A percentile compares a stretch with the other conserved stretches of the same genome.
phyloP scores from a whole-genome alignment of 2,113 vertebrate species.

The Lanius ludovicianus region DNA sequence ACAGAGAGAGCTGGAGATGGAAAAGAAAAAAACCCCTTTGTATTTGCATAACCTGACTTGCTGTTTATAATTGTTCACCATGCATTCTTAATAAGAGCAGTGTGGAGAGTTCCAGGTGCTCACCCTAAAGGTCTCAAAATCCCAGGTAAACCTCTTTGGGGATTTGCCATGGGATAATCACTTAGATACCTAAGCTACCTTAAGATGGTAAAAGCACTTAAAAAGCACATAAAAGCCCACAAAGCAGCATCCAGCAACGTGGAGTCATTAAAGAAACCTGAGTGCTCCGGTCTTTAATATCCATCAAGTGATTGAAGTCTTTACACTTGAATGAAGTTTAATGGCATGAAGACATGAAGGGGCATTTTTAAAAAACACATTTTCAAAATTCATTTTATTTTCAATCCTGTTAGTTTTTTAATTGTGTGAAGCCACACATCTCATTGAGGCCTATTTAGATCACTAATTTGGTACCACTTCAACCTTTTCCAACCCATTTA shows the following conservation, averaged over 20 bases:
- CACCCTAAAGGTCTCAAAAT: constrained; percentile 7
- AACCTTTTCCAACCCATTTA: not conserved
- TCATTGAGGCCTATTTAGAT: not conserved
- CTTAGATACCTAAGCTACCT: not conserved
- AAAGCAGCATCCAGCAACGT: not conserved
- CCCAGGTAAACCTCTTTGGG: not conserved
- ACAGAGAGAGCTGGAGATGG: not conserved
- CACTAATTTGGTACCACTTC: not conserved
- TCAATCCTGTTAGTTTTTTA: not conserved
- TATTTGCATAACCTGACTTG: not conserved
- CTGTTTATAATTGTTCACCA: not conserved
- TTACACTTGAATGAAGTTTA: not conserved
- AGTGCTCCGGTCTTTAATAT: not conserved
- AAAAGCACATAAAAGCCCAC: not conserved
- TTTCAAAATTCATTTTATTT: not conserved
- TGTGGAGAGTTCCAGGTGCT: not conserved
- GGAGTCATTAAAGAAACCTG: not conserved
- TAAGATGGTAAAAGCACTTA: constrained; percentile 21
- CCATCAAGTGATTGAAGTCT: not conserved
- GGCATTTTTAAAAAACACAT: not conserved
- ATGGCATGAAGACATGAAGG: not conserved
- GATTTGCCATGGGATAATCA: not conserved
- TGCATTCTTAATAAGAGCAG: not conserved
- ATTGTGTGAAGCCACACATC: not conserved
- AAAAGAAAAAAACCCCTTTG: not conserved